These are phyloP conservation scores for Nemopilema nomurai DNA, from an alignment of 30 jellyfish, hydroid and myxozoan genomes.

Conservation along the genomic window DNA sequence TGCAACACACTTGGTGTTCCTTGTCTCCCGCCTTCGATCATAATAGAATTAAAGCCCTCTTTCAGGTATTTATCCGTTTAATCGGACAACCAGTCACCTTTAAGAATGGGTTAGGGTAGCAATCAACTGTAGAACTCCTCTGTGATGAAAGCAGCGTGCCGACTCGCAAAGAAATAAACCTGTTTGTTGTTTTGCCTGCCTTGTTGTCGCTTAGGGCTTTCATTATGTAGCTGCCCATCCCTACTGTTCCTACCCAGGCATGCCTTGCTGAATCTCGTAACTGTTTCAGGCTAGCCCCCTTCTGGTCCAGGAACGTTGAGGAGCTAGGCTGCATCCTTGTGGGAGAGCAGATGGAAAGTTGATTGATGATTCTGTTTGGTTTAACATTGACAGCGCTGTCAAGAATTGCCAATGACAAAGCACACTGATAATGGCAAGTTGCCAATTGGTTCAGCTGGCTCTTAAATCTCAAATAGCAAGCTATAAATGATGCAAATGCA, in stretches of 20 bases:
- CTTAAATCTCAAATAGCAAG: too few relatives aligned
- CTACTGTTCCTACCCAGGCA: not conserved
- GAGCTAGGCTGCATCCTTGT: too few relatives aligned
- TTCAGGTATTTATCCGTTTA: not conserved
- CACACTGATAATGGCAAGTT: too few relatives aligned
- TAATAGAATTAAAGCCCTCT: slow-evolving; percentile 4
- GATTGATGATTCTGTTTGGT: too few relatives aligned
- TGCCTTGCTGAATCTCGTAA: too few relatives aligned
- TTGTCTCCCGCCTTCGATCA: slow-evolving; percentile 18
- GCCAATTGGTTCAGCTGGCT: too few relatives aligned
- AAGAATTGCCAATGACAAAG: too few relatives aligned
- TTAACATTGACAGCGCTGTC: too few relatives aligned
- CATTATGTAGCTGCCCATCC: not conserved
- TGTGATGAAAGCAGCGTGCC: slow-evolving; percentile 9
- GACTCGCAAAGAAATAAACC: not conserved
- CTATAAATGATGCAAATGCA: too few relatives aligned
- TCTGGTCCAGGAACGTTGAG: too few relatives aligned
- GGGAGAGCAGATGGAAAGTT: not conserved
- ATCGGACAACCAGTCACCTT: slow-evolving; percentile 37
- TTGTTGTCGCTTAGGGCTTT: not conserved
- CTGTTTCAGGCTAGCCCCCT: too few relatives aligned
- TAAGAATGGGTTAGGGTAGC: not conserved
- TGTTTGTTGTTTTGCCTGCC: not conserved
- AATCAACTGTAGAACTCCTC: not conserved
- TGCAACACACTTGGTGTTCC: slow-evolving; percentile 10